Base-by-base conservation (phyloP, 37 sponge, comb jelly and placozoan genomes). In the Haliclona indistincta region DNA sequence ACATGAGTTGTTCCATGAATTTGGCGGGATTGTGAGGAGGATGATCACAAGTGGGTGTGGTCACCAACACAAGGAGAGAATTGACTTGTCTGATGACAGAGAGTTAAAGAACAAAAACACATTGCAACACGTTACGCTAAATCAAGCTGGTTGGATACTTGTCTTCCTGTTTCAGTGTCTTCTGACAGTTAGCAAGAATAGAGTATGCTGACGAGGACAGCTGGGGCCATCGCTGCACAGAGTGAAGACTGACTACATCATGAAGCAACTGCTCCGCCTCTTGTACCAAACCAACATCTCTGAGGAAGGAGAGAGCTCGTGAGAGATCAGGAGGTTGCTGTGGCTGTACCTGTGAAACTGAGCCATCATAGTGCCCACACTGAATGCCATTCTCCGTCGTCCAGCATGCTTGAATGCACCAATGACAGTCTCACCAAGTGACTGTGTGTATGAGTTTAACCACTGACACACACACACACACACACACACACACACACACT, bases 331-430 rank as follows among this genome's bases (percentile, higher is more conserved):
- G 15, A 17, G 51, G 51, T 17, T n/a, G 10, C 51, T 17, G 15
- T 47, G 51, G 51, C 51, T 47, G 51, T 47, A 89, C 89, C 67
- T 74, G 70, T 81, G 82, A 58, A 93, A 93, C 79, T 81, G 70
- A 0, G 88, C 93, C 36, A 93, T 80, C 54, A 52, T 81, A 38
- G 77, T 84, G n/a, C 88, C 89, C 7, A 88, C 84, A n/a, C 81
- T 74, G 61, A 88, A 88, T 32, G 93, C 93, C 82, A 81, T 85
- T 35, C 93, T 61, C 26, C 82, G 69, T 36, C 93, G 77, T 34
- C 93, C 88, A 69, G 93, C 93, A 78, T 93, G 89, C 75, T 93
- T 93, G 73, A 88, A 77, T 47, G 88, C 93, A 32, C 93, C 93
- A 76, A 93, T 93, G 66, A 93, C 89, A 75, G 76, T 88, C 81